Percentiles rank a stretch among this genome's conserved stretches.
These are phyloP conservation scores for Hemicordylus capensis DNA, from an alignment of 2,113 vertebrate species.

Conservation along the genomic window DNA sequence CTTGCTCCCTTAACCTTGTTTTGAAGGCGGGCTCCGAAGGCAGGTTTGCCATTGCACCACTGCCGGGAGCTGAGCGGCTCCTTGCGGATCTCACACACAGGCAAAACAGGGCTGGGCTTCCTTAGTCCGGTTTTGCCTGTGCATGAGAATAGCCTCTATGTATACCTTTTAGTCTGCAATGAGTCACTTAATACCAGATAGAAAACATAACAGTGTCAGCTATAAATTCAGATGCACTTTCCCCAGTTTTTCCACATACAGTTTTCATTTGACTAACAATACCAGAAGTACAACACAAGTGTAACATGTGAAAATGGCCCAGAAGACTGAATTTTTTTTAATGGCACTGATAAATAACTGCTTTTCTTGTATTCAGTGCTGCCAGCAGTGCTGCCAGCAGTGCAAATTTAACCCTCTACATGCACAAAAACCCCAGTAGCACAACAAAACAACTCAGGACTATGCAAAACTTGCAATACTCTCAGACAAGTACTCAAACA, in stretches of 20 bases:
- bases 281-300: not conserved
- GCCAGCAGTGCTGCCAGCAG: no score
- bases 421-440: no score
- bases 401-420: no score
- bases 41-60: no score
- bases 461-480: not conserved
- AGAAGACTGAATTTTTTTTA: not conserved
- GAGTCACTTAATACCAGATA: not conserved
- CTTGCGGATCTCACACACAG: no score
- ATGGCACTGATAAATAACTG: not conserved
- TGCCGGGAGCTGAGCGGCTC: no score
- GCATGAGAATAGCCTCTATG: no score
- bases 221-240: not conserved
- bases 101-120: no score
- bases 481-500: not conserved
- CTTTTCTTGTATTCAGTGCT: not conserved
- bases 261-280: not conserved
- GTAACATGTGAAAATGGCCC: not conserved
- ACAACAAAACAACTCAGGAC: not conserved
- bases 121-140: no score
- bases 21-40: no score
- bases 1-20: no score
- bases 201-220: not conserved
- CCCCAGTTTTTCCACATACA: not conserved
- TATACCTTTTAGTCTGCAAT: not conserved